phyloP scores from a whole-genome alignment of 2,888 invertebrate species.

The Invenusta paracnida region DNA sequence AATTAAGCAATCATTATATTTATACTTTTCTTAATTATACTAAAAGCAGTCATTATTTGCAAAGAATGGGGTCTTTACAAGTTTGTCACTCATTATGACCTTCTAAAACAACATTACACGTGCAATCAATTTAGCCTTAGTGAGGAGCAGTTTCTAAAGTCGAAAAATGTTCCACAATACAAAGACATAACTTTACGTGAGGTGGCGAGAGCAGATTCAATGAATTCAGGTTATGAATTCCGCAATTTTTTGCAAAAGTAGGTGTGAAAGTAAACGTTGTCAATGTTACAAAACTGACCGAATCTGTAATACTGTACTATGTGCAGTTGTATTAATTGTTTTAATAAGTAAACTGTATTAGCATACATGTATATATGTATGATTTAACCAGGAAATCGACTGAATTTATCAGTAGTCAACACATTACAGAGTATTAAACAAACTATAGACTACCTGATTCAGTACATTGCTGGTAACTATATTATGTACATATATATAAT shows the following conservation, averaged over 20 bases:
- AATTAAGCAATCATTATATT: no score
- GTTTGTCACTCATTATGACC: background rate
- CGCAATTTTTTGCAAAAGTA: no score
- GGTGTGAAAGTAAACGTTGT: no score
- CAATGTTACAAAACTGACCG: background rate
- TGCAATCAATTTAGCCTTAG: background rate
- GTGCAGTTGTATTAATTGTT: background rate
- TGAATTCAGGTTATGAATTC: background rate
- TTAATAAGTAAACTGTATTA: background rate
- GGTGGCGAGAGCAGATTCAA: background rate
- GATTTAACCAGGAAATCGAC: background rate
- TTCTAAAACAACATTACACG: background rate
- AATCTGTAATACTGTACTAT: background rate
- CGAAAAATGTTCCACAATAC: background rate
- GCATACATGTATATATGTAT: background rate
- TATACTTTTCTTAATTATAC: no score
- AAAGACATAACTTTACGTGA: background rate
- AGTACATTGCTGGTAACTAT: no score
- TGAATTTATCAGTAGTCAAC: background rate
- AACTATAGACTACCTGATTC: background rate
- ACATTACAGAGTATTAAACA: background rate
- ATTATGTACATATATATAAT: no score
- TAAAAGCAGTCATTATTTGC: background rate
- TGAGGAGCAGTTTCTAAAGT: background rate
- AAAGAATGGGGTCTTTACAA: background rate